Percentiles rank a stretch among this genome's conserved stretches.
These are phyloP conservation scores for Caenorhabditis imperialis DNA, from an alignment of 2,888 invertebrate genomes.

Conservation along the genomic window DNA sequence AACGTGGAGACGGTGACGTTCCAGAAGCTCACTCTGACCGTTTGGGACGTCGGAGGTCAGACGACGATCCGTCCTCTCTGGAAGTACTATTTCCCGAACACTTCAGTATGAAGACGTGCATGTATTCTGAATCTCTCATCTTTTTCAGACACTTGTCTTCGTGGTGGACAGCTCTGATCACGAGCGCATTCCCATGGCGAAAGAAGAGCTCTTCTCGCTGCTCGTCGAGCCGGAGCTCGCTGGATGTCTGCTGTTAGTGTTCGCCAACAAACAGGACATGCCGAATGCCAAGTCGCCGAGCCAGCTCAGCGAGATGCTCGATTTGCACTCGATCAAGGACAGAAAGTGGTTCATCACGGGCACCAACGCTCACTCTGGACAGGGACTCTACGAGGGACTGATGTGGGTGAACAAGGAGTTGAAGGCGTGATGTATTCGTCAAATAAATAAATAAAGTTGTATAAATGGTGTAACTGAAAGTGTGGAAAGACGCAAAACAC, in stretches of 20 bases:
- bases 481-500: conserved; percentile 15
- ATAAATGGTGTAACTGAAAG: conserved; percentile 8
- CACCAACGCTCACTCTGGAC: conserved; percentile 44
- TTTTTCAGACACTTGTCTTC: conserved; percentile 51
- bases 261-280: conserved; percentile 54
- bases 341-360: conserved; percentile 47
- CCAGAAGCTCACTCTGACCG: conserved; percentile 98
- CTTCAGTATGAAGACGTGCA: conserved; percentile 25
- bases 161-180: conserved; percentile 47
- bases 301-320: conserved; percentile 26
- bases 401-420: conserved; percentile 50
- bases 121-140: too few relatives aligned
- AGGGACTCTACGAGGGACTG: conserved; percentile 47
- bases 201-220: conserved; percentile 32
- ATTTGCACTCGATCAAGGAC: conserved; percentile 34
- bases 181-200: conserved; percentile 32
- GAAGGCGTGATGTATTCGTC: conserved; percentile 26
- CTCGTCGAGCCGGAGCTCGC: conserved; percentile 34
- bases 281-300: conserved; percentile 30
- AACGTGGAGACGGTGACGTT: conserved; percentile 99
- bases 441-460: conserved; percentile 14
- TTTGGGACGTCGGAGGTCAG: conserved; percentile 99
- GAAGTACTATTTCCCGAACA: conserved; percentile 93
- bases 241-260: conserved; percentile 40
- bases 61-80: conserved; percentile 96